phyloP scores from a whole-genome alignment of 2,797 vertebrate species.

The Pyrocephalus nanus region DNA sequence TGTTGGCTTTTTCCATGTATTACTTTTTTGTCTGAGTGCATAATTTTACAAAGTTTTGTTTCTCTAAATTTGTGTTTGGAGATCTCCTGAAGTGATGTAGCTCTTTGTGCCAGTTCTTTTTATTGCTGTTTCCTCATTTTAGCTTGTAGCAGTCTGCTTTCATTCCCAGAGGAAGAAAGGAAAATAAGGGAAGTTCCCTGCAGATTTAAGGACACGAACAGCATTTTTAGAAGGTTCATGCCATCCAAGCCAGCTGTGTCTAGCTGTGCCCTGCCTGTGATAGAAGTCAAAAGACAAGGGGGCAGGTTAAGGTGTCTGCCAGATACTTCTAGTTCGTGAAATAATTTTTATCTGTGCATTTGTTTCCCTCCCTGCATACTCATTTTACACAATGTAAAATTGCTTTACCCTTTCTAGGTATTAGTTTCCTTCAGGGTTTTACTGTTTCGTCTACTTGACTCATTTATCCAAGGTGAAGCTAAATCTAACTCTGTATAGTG shows the following conservation, averaged over 20 bases:
- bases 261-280: not conserved
- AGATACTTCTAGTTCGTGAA: not conserved
- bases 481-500: not conserved
- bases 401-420: not conserved
- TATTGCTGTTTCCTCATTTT: not conserved
- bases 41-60: not conserved
- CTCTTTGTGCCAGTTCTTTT: not conserved
- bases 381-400: not conserved
- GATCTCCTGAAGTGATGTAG: not conserved
- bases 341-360: not conserved
- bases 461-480: not conserved
- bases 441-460: not conserved
- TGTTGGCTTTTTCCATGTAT: not conserved
- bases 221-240: not conserved
- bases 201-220: not conserved
- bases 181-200: not conserved
- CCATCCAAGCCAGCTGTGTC: not conserved
- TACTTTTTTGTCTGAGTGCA: not conserved
- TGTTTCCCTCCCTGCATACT: rapidly evolving
- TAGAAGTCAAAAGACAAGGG: not conserved
- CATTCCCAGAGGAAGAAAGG: not conserved
- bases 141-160: not conserved
- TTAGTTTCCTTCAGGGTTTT: not conserved
- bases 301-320: not conserved
- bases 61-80: not conserved